These are phyloP conservation scores for Haemorhous mexicanus DNA, from an alignment of 2,113 vertebrate genomes.

Conservation along the genomic window DNA sequence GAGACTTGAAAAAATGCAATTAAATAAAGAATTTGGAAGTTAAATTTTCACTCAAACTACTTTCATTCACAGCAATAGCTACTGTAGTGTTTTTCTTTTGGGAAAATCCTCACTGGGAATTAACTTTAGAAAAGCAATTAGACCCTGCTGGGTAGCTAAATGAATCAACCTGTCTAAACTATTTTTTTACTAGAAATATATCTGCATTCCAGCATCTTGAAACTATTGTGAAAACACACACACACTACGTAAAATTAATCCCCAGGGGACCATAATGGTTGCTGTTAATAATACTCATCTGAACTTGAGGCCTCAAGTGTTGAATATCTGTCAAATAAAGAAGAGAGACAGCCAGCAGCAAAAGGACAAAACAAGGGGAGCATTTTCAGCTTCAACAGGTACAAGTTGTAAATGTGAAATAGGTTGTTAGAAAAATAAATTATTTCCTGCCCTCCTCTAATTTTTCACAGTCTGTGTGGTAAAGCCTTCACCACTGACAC, in stretches of 20 bases:
- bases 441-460: slow-evolving; percentile 57
- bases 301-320: slow-evolving; percentile 47
- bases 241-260: slow-evolving; percentile 59
- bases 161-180: slow-evolving; percentile 70
- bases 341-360: slow-evolving; percentile 24
- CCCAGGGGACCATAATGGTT: slow-evolving; percentile 50
- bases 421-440: slow-evolving; percentile 66
- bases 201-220: slow-evolving; percentile 68
- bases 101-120: slow-evolving; percentile 51
- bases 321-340: slow-evolving; percentile 62
- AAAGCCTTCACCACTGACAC: slow-evolving; percentile 36
- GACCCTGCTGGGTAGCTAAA: slow-evolving; percentile 61
- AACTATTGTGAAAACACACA: slow-evolving; percentile 58
- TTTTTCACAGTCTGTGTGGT: slow-evolving; percentile 69
- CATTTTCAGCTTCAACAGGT: slow-evolving; percentile 60
- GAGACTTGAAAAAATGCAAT: background rate
- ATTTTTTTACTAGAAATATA: slow-evolving; percentile 56
- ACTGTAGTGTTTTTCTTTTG: background rate
- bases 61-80: background rate
- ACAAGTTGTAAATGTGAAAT: slow-evolving; percentile 62
- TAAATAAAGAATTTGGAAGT: background rate
- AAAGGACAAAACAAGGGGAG: slow-evolving; percentile 10
- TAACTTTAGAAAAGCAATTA: slow-evolving; percentile 65
- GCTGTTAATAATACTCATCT: slow-evolving; percentile 63
- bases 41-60: background rate